These are phyloP conservation scores for Dryoscopus gambensis DNA, from an alignment of 2,113 vertebrate species.

Conservation along the genomic window DNA sequence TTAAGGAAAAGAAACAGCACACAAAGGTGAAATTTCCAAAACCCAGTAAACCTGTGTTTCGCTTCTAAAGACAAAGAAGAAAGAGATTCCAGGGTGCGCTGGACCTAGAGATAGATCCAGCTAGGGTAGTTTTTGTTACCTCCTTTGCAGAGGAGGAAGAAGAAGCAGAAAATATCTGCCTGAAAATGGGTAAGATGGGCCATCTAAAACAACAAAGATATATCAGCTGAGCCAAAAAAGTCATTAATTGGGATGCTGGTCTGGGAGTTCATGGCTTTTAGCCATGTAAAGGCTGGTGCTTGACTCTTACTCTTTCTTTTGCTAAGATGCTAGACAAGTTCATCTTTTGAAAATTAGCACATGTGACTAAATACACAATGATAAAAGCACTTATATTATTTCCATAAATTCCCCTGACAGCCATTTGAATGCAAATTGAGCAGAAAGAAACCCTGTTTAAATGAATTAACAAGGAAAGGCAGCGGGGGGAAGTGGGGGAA, in stretches of 20 bases:
- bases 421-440: constrained; percentile 53
- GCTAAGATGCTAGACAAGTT: constrained; percentile 33
- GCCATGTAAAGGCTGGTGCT: background rate
- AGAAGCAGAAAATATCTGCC: background rate
- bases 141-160: background rate
- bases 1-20: background rate
- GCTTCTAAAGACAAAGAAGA: background rate
- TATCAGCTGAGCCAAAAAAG: background rate
- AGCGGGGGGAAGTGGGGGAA: background rate
- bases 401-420: constrained; percentile 61
- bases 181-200: background rate
- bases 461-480: constrained; percentile 35
- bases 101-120: background rate
- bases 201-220: background rate
- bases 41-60: background rate
- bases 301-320: constrained; percentile 3
- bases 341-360: constrained; percentile 46
- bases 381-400: constrained; percentile 65
- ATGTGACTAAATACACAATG: constrained; percentile 54
- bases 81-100: background rate
- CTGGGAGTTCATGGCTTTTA: background rate
- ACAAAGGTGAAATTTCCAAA: background rate
- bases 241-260: background rate
- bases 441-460: constrained; percentile 45
- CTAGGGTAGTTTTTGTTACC: background rate